Conservation (phyloP, 2,113 vertebrate genomes). For the Mixornis gularis region DNA sequence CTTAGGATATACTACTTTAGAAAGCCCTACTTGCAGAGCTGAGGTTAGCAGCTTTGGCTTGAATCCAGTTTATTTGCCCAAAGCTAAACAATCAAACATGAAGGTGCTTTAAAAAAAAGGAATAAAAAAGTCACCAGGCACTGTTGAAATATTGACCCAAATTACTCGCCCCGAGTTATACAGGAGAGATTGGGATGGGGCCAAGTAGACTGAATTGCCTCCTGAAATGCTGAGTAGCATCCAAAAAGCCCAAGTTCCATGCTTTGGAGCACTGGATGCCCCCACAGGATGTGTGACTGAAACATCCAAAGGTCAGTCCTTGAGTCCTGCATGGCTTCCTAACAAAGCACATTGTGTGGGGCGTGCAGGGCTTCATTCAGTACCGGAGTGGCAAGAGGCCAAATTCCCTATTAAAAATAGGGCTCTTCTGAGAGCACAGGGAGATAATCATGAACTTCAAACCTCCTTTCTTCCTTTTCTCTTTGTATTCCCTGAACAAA, state of each 20-base stretch:
- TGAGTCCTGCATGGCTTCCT: rapidly evolving
- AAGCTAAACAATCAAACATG: neutral
- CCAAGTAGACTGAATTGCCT: neutral
- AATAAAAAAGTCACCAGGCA: neutral
- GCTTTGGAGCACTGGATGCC: neutral
- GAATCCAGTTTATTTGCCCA: neutral
- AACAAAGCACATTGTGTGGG: neutral
- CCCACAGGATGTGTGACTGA: rapidly evolving
- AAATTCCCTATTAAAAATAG: neutral
- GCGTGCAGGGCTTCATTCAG: neutral
- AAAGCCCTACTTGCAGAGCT: neutral
- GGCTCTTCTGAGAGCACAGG: neutral
- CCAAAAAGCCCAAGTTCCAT: neutral
- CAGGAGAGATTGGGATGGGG: neutral
- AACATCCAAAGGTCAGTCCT: neutral
- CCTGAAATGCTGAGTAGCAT: neutral
- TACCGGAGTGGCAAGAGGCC: neutral
- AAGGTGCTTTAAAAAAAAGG: neutral
- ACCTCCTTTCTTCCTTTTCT: neutral
- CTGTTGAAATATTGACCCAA: neutral
- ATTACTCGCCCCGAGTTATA: neutral
- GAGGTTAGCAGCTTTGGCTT: neutral
- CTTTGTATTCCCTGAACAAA: neutral
- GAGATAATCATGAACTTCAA: neutral
- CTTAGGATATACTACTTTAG: neutral